phyloP scores from a whole-genome alignment of 2,888 invertebrate genomes.

The Lithophane semibrunnea region DNA sequence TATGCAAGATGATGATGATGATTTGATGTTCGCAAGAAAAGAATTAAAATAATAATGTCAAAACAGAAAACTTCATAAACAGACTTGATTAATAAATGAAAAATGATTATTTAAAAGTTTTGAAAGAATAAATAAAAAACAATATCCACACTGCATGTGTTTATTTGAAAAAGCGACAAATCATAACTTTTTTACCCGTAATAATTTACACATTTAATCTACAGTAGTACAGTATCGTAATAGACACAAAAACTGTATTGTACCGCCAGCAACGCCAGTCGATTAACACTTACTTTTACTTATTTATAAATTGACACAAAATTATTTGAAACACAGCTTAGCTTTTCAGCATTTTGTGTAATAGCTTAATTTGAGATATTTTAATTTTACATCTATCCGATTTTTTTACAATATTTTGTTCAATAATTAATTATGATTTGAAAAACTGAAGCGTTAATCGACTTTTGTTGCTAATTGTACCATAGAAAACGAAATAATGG shows the following conservation, averaged over 20 bases:
- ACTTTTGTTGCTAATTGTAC: constrained; percentile 12
- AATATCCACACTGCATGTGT: constrained; percentile 24
- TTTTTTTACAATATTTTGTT: constrained; percentile 9
- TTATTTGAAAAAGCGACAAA: constrained; percentile 44
- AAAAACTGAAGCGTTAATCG: constrained; percentile 2
- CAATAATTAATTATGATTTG: not conserved
- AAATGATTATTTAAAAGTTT: not conserved
- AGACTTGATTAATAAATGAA: not conserved
- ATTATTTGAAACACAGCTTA: not conserved
- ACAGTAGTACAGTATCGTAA: constrained; percentile 3
- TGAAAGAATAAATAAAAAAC: constrained; percentile 27
- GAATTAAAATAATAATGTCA: not conserved
- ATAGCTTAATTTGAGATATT: not conserved
- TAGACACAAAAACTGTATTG: constrained; percentile 5
- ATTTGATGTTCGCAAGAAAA: not conserved
- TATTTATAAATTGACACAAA: constrained; percentile 2
- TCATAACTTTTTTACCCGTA: constrained; percentile 29
- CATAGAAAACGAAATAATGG: not conserved
- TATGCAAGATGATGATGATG: not conserved
- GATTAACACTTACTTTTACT: not conserved
- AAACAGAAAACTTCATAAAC: not conserved
- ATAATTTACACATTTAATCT: constrained; percentile 26
- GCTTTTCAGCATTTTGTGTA: not conserved
- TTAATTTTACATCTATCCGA: constrained; percentile 7
- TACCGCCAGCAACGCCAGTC: not conserved